Conservation (phyloP, 2,797 vertebrate genomes). For the Dromococcyx pavoninus region DNA sequence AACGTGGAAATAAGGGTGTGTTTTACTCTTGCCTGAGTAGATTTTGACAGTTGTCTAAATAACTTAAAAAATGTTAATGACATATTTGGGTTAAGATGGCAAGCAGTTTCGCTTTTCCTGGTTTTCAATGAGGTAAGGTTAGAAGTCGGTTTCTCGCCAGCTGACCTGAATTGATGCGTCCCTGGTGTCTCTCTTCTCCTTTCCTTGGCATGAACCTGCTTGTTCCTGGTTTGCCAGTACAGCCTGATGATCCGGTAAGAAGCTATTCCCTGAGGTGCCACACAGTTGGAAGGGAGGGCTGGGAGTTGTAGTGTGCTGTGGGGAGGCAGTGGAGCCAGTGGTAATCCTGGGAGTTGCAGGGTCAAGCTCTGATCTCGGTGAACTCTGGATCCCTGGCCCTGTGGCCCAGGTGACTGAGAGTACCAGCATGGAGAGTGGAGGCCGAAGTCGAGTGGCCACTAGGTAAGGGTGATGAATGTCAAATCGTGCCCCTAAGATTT, state of each 20-base stretch:
- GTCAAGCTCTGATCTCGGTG: fast-evolving
- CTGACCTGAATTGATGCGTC: neutral
- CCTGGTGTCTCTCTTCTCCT: neutral
- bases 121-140: neutral
- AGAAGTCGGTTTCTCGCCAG: neutral
- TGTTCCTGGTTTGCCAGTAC: constrained; percentile 42
- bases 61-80: neutral
- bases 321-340: fast-evolving
- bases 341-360: fast-evolving
- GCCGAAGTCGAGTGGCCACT: neutral
- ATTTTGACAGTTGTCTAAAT: neutral
- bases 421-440: fast-evolving
- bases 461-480: neutral
- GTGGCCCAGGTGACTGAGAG: fast-evolving
- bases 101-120: neutral
- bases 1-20: neutral
- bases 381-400: neutral
- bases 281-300: neutral
- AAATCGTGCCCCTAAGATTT: neutral
- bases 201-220: neutral
- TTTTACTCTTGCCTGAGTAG: neutral
- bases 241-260: constrained; percentile 50
- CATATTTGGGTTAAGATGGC: neutral
- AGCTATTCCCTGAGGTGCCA: neutral
- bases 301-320: fast-evolving